These are phyloP conservation scores for Sebastes hubbsi DNA, from an alignment of 2,797 vertebrate species.

Conservation along the genomic window DNA sequence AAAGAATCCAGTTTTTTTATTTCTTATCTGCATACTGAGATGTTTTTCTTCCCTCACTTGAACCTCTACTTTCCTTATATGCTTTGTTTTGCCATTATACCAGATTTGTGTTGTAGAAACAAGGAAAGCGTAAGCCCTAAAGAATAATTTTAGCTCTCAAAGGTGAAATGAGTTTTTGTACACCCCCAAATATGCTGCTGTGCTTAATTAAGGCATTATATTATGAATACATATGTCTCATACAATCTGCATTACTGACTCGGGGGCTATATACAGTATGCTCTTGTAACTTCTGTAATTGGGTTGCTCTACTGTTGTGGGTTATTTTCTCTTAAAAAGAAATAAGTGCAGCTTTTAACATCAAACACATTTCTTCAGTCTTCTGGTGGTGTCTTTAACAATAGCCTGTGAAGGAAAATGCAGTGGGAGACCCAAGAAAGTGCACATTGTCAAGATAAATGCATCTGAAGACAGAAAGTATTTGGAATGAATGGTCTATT, in stretches of 20 bases:
- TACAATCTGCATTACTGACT: conserved; percentile 20
- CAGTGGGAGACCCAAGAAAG: not conserved
- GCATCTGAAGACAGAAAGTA: conserved; percentile 3
- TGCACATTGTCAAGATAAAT: conserved; percentile 3
- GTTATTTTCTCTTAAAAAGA: conserved; percentile 14
- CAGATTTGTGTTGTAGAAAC: not conserved
- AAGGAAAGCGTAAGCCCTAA: not conserved
- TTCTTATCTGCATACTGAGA: not conserved
- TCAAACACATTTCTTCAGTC: conserved; percentile 11
- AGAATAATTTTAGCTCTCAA: not conserved
- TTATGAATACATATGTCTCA: not conserved
- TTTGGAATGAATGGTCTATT: not conserved
- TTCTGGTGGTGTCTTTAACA: conserved; percentile 10
- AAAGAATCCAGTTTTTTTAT: conserved; percentile 6
- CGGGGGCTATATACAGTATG: not conserved
- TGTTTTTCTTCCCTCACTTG: not conserved
- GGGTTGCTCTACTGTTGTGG: not conserved
- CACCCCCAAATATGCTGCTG: not conserved
- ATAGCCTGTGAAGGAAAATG: not conserved
- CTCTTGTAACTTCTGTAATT: conserved; percentile 30
- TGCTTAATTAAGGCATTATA: conserved; percentile 35
- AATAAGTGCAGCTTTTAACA: conserved; percentile 24
- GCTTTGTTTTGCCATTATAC: not conserved
- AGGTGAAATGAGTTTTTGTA: conserved; percentile 13
- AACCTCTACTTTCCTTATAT: not conserved